Base-by-base conservation (phyloP, 2,888 invertebrate species). In the Fragum whitleyi region DNA sequence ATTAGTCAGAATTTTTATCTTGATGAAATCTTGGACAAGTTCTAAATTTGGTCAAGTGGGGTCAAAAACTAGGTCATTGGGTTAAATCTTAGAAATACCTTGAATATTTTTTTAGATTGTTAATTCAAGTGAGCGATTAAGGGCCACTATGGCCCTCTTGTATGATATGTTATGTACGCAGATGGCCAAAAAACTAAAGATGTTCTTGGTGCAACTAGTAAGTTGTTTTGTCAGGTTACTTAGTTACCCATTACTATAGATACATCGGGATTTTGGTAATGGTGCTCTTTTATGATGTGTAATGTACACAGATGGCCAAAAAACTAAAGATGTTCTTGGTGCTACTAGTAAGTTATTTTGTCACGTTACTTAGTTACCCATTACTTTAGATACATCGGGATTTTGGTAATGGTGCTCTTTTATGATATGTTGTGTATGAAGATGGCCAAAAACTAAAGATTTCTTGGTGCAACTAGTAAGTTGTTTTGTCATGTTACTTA, bases 191-290 rank as follows among this genome's bases (percentile, higher is more conserved):
- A 98, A 95, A 97, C 98, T 86, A 97, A 97, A 86, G 97, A 98
- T 95, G 97, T 98, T 89, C 97, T 97, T 94, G 97, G 97, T 90
- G 97, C 98, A 80, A 97, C 97, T 89, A 98, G 95, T 95, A 91
- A 91, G 91, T 80, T n/a, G n/a, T n/a, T n/a, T n/a, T n/a, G n/a
- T n/a, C n/a, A n/a, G 94, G 97, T 99, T 93, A 99, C 99, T 90
- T 99, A 99, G 99, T 97, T 98, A 95, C 99, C 99, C 87, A 98
- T 99, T 92, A 96, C 96, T 88, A 96, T 97, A 90, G 97, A 97
- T 92, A 83, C 91, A n/a, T 86, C 89, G 6, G 93, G 93, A 14
- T 88, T 88, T 36, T 94, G n/a, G 93, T n/a, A 93, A 93, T 79
- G 93, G 93, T 73, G 95, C 95, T 51, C 80, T 90, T 26, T 97